Evolutionary conservation across 2,797 vertebrate genomes (phyloP).

Genomic region (Muscicapa striata): DNA sequence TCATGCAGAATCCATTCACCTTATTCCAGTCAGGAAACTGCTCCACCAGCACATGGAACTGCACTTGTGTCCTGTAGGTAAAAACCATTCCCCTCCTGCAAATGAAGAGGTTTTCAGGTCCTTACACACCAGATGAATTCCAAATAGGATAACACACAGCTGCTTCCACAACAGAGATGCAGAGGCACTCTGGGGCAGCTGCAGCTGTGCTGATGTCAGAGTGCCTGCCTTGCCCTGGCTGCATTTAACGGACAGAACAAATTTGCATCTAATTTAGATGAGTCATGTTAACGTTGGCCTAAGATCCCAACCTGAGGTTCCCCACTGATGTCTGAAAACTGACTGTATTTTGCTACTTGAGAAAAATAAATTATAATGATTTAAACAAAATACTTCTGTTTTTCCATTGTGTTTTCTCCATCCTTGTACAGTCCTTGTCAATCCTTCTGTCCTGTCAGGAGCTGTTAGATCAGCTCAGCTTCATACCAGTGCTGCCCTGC

Average conservation of each 20-base stretch:
- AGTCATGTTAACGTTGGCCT: neutral
- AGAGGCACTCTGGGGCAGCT: neutral
- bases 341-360: neutral
- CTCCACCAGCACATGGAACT: neutral
- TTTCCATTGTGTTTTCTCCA: neutral
- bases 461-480: neutral
- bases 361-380: slow-evolving; percentile 24
- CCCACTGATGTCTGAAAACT: neutral
- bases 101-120: neutral
- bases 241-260: neutral
- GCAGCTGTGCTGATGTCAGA: neutral
- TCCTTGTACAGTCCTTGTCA: neutral
- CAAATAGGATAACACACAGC: neutral
- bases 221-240: neutral
- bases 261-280: neutral
- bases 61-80: neutral
- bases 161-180: neutral
- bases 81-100: neutral
- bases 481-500: neutral
- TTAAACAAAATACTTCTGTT: neutral
- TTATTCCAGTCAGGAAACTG: neutral
- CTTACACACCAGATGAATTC: neutral
- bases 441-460: neutral
- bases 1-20: neutral
- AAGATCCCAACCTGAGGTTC: neutral